A percentile compares a stretch with the other conserved stretches of the same genome.
These are phyloP conservation scores for Chrysopa pallens DNA, from an alignment of 1,140 invertebrate species.

Conservation along the genomic window DNA sequence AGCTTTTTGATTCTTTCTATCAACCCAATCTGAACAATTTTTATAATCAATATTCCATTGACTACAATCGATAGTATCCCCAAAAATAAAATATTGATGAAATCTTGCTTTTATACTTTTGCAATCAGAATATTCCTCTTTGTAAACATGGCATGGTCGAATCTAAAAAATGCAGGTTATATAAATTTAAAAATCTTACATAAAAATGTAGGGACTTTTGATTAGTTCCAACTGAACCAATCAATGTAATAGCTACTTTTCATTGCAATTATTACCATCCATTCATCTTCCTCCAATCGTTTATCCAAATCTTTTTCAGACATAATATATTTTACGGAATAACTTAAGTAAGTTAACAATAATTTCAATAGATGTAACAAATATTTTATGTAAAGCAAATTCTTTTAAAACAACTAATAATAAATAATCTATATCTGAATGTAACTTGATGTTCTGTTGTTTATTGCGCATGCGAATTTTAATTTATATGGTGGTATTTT, in stretches of 20 bases:
- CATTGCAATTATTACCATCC: constrained; percentile 13
- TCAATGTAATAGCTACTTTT: constrained; percentile 1
- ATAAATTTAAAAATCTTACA: background rate
- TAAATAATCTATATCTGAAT: too few species aligned
- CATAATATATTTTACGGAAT: too few species aligned
- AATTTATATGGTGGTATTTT: too few species aligned
- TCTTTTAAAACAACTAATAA: too few species aligned
- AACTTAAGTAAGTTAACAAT: too few species aligned
- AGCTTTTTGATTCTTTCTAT: constrained; percentile 38
- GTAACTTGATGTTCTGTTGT: too few species aligned
- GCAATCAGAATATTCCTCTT: constrained; percentile 65
- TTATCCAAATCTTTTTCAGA: too few species aligned
- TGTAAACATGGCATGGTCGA: constrained; percentile 49
- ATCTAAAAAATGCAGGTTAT: constrained; percentile 29
- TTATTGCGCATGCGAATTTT: too few species aligned
- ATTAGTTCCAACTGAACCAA: background rate
- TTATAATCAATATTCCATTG: constrained; percentile 61
- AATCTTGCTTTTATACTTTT: constrained; percentile 51
- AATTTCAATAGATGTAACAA: too few species aligned
- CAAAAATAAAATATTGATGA: constrained; percentile 72
- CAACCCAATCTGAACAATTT: constrained; percentile 51
- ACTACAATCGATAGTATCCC: constrained; percentile 47
- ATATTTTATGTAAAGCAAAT: too few species aligned
- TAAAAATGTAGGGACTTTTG: background rate
- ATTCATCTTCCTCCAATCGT: constrained; percentile 7